These are phyloP conservation scores for Lasioglossum leucozonium DNA, from an alignment of 2,888 invertebrate species.

Conservation along the genomic window DNA sequence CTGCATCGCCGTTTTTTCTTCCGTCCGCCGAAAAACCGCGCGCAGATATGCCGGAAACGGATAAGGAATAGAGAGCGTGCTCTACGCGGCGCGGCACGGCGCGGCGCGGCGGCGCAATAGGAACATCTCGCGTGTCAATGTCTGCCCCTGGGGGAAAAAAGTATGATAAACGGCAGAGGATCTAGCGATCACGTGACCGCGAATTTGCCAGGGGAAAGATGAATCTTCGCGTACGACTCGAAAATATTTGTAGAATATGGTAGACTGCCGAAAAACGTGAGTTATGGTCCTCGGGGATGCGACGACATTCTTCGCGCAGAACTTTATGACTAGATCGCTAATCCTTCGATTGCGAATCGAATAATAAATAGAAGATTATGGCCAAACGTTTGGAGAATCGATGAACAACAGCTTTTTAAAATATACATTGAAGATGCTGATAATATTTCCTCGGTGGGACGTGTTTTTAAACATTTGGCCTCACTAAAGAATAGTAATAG, in stretches of 20 bases:
- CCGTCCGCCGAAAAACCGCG: not conserved
- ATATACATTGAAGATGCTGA: too few species aligned
- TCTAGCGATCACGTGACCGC: not conserved
- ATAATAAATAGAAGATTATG: too few species aligned
- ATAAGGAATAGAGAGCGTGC: not conserved
- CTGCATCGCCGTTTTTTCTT: not conserved
- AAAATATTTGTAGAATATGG: slow-evolving; percentile 1
- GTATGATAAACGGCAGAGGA: not conserved
- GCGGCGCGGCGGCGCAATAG: too few species aligned
- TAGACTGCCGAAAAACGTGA: not conserved
- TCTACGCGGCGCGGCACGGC: too few species aligned
- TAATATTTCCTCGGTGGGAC: too few species aligned
- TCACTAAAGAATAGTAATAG: not conserved
- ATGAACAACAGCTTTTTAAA: too few species aligned
- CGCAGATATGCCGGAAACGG: not conserved
- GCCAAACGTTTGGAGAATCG: too few species aligned
- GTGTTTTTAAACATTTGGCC: not conserved
- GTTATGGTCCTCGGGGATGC: not conserved
- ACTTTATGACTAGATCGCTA: not conserved
- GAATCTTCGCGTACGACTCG: not conserved
- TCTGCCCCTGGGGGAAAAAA: not conserved
- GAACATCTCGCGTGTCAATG: not conserved
- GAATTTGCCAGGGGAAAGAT: not conserved
- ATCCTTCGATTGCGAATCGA: not conserved
- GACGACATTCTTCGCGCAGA: not conserved